Percentiles rank a stretch among this genome's conserved stretches.
These are phyloP conservation scores for Vandiemenella viatica DNA, from an alignment of 2,888 invertebrate species.

Conservation along the genomic window DNA sequence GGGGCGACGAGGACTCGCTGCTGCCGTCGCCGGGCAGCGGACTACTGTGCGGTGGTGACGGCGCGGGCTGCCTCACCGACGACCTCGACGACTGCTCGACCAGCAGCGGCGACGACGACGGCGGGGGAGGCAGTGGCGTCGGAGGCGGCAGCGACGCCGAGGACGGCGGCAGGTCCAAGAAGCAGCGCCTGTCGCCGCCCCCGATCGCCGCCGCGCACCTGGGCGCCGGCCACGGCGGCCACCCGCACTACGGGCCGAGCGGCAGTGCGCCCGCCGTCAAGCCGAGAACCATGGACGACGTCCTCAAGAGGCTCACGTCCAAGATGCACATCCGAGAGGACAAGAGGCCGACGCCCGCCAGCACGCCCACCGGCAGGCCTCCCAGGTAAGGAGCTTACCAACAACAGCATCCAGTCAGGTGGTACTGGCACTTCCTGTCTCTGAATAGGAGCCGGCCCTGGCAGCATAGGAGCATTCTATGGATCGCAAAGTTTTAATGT, in stretches of 20 bases:
- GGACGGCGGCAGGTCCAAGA: slow-evolving; percentile 12
- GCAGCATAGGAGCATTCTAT: too few species aligned
- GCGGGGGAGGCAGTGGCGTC: slow-evolving; percentile 13
- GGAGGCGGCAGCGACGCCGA: slow-evolving; percentile 12
- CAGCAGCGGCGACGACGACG: slow-evolving; percentile 13
- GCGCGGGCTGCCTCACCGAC: slow-evolving; percentile 13
- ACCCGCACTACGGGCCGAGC: slow-evolving; percentile 23
- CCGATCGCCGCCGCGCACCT: slow-evolving; percentile 14
- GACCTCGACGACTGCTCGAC: slow-evolving; percentile 15
- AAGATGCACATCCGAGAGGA: slow-evolving; percentile 64
- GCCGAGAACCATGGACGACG: slow-evolving; percentile 74
- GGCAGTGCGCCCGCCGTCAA: slow-evolving; percentile 10
- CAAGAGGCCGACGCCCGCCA: slow-evolving; percentile 52
- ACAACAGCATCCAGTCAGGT: too few species aligned
- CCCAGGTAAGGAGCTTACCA: slow-evolving; percentile 34
- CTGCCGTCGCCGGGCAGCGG: neutral
- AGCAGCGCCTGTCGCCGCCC: too few species aligned
- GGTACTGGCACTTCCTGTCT: too few species aligned
- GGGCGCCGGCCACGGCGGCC: slow-evolving; percentile 12
- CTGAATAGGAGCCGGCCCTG: too few species aligned
- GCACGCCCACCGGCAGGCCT: slow-evolving; percentile 35
- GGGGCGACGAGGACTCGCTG: slow-evolving; percentile 31
- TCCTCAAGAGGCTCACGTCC: slow-evolving; percentile 68
- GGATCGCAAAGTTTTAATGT: too few species aligned
- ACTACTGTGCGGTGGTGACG: slow-evolving; percentile 5